Evolutionary conservation across 2,113 vertebrate genomes (phyloP).

Genomic region (Nothobranchius kuhntae): DNA sequence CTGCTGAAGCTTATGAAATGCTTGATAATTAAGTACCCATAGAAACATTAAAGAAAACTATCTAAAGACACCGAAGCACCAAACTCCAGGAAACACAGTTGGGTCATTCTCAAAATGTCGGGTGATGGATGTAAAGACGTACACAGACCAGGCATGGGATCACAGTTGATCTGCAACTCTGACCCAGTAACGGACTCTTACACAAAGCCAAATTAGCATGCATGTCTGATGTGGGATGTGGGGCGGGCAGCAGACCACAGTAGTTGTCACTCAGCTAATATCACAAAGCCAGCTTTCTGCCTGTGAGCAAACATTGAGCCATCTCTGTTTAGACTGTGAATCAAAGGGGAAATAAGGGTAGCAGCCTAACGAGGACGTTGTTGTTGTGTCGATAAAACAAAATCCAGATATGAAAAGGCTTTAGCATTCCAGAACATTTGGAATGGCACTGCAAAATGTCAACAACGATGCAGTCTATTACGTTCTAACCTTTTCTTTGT

Average conservation of each 20-base stretch:
- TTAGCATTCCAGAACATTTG: background rate
- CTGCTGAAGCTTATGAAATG: too few relatives aligned
- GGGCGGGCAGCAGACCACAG: background rate
- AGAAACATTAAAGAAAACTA: too few relatives aligned
- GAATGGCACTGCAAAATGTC: slow-evolving; percentile 14
- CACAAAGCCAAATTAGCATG: background rate
- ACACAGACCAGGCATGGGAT: background rate
- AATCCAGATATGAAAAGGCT: background rate
- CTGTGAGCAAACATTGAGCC: background rate
- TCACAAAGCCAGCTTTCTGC: background rate
- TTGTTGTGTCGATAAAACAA: background rate
- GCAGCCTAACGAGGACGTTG: background rate
- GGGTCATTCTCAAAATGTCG: too few relatives aligned
- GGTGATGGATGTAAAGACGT: too few relatives aligned
- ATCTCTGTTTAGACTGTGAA: background rate
- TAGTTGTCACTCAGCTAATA: background rate
- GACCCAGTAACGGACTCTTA: background rate
- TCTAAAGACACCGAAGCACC: too few relatives aligned
- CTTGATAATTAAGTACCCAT: too few relatives aligned
- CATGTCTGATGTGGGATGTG: background rate
- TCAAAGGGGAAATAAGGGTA: background rate
- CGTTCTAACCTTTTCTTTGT: slow-evolving; percentile 1
- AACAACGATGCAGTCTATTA: slow-evolving; percentile 5
- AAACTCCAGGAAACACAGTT: too few relatives aligned
- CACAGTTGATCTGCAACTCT: background rate